Conservation (phyloP, 2,113 vertebrate species). For the Columba livia region DNA sequence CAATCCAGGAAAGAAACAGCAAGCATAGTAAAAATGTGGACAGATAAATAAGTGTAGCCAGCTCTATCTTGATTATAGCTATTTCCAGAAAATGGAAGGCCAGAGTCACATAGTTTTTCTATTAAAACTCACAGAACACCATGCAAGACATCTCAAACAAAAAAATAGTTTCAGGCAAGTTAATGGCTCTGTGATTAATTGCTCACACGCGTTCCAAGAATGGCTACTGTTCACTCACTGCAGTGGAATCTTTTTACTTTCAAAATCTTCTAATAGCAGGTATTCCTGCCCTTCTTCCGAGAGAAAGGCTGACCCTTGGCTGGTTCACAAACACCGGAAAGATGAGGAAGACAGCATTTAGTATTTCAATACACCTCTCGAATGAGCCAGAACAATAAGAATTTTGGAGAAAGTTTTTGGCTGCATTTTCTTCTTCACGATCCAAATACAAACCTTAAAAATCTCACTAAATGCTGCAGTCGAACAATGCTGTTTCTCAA, state of each 20-base stretch:
- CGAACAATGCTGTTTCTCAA: background rate
- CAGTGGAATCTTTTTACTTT: slow-evolving; percentile 91
- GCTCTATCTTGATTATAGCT: background rate
- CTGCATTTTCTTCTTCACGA: background rate
- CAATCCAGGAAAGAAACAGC: background rate
- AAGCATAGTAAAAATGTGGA: background rate
- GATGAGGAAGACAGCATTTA: slow-evolving; percentile 70
- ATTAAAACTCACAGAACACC: slow-evolving; percentile 69
- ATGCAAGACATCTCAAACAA: slow-evolving; percentile 61
- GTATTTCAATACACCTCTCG: background rate
- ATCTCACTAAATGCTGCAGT: background rate
- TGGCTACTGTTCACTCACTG: slow-evolving; percentile 89
- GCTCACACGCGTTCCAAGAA: slow-evolving; percentile 65
- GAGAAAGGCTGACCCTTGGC: slow-evolving; percentile 82
- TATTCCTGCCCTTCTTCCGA: slow-evolving; percentile 90
- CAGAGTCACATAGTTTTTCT: background rate
- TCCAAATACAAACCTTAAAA: background rate
- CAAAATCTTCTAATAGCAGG: slow-evolving; percentile 97
- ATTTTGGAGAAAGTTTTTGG: background rate
- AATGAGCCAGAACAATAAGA: background rate
- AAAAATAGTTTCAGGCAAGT: slow-evolving; percentile 50
- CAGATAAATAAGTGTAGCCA: background rate
- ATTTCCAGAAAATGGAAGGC: background rate
- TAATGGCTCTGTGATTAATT: slow-evolving; percentile 69
- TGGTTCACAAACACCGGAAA: slow-evolving; percentile 79